A percentile compares a stretch with the other conserved stretches of the same genome.
Evolutionary conservation across 2,888 invertebrate genomes (phyloP).

Genomic region (Andrena camellia): DNA sequence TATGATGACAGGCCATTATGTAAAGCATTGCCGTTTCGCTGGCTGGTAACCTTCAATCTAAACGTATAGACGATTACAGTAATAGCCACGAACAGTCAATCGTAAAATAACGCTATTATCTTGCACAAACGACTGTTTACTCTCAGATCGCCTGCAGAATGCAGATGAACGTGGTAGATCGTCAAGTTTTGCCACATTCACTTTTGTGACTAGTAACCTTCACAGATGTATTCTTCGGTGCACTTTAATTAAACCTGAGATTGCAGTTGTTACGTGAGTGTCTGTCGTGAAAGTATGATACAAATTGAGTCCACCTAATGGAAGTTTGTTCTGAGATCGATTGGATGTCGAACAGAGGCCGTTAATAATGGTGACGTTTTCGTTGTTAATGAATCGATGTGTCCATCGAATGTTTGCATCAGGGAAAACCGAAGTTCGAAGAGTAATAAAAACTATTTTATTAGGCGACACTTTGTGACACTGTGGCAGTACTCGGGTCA

Average conservation of each 20-base stretch:
- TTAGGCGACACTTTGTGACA: too few species aligned
- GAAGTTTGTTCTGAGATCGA: neutral
- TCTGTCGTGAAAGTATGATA: constrained; percentile 13
- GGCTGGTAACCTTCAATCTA: constrained; percentile 16
- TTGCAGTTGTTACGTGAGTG: constrained; percentile 20
- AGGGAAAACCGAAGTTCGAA: too few species aligned
- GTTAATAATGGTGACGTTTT: neutral
- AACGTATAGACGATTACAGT: constrained; percentile 22
- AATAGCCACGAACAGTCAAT: constrained; percentile 35
- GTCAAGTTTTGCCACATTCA: neutral
- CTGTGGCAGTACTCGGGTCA: too few species aligned
- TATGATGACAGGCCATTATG: constrained; percentile 45
- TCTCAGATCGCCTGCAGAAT: neutral
- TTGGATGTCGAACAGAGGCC: neutral
- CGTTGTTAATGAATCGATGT: neutral
- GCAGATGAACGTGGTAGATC: neutral
- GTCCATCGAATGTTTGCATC: too few species aligned
- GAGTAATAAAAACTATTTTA: too few species aligned
- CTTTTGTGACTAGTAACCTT: constrained; percentile 1
- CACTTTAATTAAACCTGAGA: constrained; percentile 18
- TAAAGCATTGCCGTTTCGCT: constrained; percentile 28
- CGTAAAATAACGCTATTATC: constrained; percentile 2
- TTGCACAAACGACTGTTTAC: constrained; percentile 10
- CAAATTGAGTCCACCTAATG: neutral
- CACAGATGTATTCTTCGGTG: neutral